phyloP scores from a whole-genome alignment of 2,113 vertebrate species.

The Bufo bufo region DNA sequence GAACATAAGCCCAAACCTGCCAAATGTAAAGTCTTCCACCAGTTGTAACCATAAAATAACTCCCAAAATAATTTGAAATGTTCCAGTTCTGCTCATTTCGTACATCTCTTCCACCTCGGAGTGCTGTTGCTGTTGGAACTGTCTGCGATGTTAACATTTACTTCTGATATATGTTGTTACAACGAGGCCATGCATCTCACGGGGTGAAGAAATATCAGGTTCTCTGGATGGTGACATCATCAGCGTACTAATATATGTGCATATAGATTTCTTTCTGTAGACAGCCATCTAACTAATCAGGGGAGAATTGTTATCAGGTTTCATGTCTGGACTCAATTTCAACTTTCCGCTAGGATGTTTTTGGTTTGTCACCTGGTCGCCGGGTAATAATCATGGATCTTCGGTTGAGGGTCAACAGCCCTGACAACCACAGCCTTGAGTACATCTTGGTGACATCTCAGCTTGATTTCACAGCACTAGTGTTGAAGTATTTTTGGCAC shows the following conservation, averaged over 20 bases:
- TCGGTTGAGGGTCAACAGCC: background rate
- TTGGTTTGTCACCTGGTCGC: background rate
- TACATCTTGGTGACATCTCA: no score
- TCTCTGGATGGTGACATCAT: background rate
- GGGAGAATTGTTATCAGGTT: background rate
- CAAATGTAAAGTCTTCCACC: no score
- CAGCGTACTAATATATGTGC: background rate
- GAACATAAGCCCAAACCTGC: no score
- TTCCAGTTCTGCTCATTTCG: background rate
- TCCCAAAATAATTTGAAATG: background rate
- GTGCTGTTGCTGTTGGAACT: background rate
- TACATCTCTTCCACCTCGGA: background rate
- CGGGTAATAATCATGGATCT: background rate
- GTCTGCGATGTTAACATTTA: background rate
- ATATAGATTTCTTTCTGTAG: background rate
- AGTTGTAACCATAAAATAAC: no score
- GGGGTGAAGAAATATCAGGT: background rate
- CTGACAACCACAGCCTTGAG: no score
- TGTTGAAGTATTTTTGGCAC: no score
- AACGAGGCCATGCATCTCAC: background rate
- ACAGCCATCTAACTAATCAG: background rate
- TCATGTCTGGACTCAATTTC: background rate
- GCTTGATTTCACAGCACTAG: no score
- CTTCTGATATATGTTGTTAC: constrained; percentile 15
- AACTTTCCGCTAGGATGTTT: background rate